phyloP scores from a whole-genome alignment of 2,797 vertebrate genomes.

The Paratrypauchen microcephalus region DNA sequence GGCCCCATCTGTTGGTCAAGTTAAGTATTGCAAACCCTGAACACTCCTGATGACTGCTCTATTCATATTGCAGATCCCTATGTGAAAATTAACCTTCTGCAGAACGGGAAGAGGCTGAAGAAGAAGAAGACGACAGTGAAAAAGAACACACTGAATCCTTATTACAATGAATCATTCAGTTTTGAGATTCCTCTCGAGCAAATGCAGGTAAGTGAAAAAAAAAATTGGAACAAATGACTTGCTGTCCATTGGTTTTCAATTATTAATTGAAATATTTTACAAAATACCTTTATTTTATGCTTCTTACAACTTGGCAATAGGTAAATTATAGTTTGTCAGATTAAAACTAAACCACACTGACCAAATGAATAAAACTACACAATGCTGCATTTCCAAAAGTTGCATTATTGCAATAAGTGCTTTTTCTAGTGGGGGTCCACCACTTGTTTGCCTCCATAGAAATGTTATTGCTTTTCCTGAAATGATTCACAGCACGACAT shows the following conservation, averaged over 20 bases:
- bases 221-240: not conserved
- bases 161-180: slow-evolving; percentile 98
- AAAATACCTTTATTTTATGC: not conserved
- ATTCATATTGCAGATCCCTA: slow-evolving; percentile 86
- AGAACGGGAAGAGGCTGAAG: slow-evolving; percentile 95
- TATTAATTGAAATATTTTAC: not conserved
- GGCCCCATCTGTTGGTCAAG: slow-evolving; percentile 67
- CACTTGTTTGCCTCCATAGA: not conserved
- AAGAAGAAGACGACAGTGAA: slow-evolving; percentile 99
- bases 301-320: not conserved
- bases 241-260: not conserved
- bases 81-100: slow-evolving; percentile 96
- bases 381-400: not conserved
- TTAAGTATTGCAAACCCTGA: slow-evolving; percentile 40
- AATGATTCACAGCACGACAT: not conserved
- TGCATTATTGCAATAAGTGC: not conserved
- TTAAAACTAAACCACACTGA: no score
- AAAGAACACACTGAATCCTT: slow-evolving; percentile 97
- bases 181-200: slow-evolving; percentile 98
- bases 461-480: not conserved
- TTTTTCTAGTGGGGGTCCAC: not conserved
- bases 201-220: slow-evolving; percentile 84
- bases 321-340: no score
- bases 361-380: not conserved
- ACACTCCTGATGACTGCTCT: not conserved